Evolutionary conservation across 1,140 invertebrate genomes (phyloP).

Genomic region (Dryas iulia): DNA sequence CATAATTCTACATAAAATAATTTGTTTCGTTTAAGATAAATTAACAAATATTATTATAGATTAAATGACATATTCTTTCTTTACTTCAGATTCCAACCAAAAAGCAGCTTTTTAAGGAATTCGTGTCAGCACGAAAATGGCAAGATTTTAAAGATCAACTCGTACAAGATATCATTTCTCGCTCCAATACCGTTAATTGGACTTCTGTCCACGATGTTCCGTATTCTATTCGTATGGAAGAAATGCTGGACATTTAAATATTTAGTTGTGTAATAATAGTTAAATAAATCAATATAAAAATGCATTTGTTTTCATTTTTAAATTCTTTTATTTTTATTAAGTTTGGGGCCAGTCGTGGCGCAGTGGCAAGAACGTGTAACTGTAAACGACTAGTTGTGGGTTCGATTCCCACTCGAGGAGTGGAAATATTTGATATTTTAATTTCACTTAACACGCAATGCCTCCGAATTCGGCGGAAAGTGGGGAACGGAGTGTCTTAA

Average conservation of each 20-base stretch:
- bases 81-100: constrained; percentile 76
- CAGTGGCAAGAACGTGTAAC: too few species aligned
- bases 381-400: too few species aligned
- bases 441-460: too few species aligned
- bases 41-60: not conserved
- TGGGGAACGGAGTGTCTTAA: too few species aligned
- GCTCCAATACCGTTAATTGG: constrained; percentile 73
- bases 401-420: too few species aligned
- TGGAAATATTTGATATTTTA: too few species aligned
- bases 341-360: too few species aligned
- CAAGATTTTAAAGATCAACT: constrained; percentile 76
- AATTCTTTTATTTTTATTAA: not conserved
- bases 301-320: not conserved
- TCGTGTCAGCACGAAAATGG: constrained; percentile 80
- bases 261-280: not conserved
- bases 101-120: constrained; percentile 80
- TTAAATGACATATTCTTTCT: constrained; percentile 3
- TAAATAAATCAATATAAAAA: not conserved
- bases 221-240: constrained; percentile 82
- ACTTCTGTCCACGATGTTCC: constrained; percentile 83
- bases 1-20: too few species aligned
- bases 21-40: too few species aligned
- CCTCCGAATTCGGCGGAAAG: too few species aligned
- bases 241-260: constrained; percentile 66
- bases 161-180: constrained; percentile 71